Percentiles rank a stretch among this genome's conserved stretches.
Conservation (phyloP, 2,113 vertebrate genomes). For the Oreamnos americanus region DNA sequence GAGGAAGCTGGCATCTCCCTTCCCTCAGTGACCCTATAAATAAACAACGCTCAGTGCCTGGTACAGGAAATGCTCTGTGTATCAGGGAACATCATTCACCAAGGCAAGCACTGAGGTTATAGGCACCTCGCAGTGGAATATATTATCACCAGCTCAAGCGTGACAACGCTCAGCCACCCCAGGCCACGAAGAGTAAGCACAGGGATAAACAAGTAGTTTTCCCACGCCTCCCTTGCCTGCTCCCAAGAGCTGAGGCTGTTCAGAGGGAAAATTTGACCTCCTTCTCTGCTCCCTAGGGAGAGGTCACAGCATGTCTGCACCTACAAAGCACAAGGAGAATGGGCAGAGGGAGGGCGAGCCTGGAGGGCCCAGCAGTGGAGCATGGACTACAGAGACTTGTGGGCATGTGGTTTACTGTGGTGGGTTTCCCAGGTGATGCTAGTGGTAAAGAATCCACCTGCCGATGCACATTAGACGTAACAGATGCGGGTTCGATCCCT, state of each 20-base stretch:
- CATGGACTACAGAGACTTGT: fast-evolving
- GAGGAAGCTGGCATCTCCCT: neutral
- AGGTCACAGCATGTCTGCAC: neutral
- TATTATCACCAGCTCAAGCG: constrained; percentile 14
- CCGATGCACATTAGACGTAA: neutral
- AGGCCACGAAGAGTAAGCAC: neutral
- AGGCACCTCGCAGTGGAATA: neutral
- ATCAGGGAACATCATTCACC: constrained; percentile 33
- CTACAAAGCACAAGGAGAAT: neutral
- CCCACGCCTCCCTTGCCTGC: constrained; percentile 20
- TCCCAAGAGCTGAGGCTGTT: neutral
- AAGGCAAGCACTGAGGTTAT: neutral
- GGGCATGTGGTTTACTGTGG: neutral
- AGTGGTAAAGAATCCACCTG: neutral
- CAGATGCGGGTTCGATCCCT: fast-evolving
- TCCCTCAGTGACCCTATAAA: neutral
- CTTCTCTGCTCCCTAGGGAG: neutral
- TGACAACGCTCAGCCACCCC: constrained; percentile 7
- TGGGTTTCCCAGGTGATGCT: neutral
- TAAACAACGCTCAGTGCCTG: neutral
- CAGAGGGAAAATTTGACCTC: neutral
- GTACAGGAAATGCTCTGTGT: neutral
- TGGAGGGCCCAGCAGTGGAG: neutral
- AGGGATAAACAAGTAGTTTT: neutral
- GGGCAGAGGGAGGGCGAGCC: neutral